Evolutionary conservation across 2,113 vertebrate species (phyloP), one percentile per base, ranked within the genome.

Genomic region (Ammodytes dubius): DNA sequence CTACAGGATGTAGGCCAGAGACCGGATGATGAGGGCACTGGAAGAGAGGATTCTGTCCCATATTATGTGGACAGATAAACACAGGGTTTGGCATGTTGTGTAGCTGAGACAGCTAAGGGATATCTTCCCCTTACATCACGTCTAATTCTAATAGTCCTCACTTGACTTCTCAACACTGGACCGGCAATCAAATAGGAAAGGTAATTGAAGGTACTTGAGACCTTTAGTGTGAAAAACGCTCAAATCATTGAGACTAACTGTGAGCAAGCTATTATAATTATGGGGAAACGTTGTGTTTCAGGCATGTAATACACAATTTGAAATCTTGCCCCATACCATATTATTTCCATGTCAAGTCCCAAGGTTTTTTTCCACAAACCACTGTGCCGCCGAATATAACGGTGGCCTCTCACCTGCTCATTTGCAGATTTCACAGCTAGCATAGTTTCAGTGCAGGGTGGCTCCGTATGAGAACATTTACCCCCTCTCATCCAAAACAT

Each of bases 1-100:
- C 27, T 9, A 77, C 74, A 64, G 83, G 83, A 91, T 89, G 83
- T 88, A 83, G 84, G 90, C 84, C 88, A 90, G 82, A 81, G 82
- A 87, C 84, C 65, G 74, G 80, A 76, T 60, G 77, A 82, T 71
- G 78, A 76, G 79, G 58, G 82, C 60, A n/a, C 50, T 67, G 81
- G 69, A 61, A 47, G 68, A 67, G n/a, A 70, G 27, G 69, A 81
- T 67, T 79, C 67, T 80, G 83, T 57, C 84, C 66, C 45, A 11
- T 54, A 77, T 86, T 75, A 43, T 70, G 53, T 56, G 56, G 77
- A 69, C 58, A 17, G 81, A 67, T 86, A 75, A 81, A 84, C 73
- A 66, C 59, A 17, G 37, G 58, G 68, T 67, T 70, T 70, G 64
- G 50, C 60, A 61, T 65, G 58, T 3, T 61, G 71, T 47, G 15